Conservation (phyloP, 2,113 vertebrate species). For the Lagopus muta region DNA sequence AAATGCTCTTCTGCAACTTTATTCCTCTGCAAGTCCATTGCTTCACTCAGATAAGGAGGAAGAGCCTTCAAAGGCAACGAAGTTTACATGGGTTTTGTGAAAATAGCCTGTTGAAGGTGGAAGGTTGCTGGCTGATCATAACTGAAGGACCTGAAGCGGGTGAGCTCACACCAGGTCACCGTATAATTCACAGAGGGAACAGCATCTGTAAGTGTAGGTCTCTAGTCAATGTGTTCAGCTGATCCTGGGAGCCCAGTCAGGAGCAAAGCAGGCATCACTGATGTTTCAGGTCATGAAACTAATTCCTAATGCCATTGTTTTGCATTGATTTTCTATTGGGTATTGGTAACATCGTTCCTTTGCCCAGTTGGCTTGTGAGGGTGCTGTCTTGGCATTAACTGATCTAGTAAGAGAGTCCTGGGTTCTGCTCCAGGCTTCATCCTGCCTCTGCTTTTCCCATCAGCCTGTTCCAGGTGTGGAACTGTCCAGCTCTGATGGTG, state of each 20-base stretch:
- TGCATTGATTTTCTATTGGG: not conserved
- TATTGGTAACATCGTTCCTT: accelerated
- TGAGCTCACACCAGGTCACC: not conserved
- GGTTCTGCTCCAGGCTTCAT: not conserved
- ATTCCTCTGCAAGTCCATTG: not conserved
- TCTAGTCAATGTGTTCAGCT: accelerated
- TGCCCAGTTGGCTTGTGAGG: accelerated
- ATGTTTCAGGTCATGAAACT: not conserved
- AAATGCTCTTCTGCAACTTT: not conserved
- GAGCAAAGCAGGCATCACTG: not conserved
- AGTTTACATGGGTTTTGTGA: not conserved
- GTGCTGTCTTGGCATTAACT: not conserved
- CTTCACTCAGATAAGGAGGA: not conserved
- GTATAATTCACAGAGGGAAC: not conserved
- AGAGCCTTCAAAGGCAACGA: not conserved
- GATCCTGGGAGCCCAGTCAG: not conserved
- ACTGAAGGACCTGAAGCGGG: not conserved
- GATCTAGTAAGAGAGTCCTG: not conserved
- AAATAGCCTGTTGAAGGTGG: not conserved
- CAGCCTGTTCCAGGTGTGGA: not conserved
- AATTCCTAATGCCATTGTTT: not conserved
- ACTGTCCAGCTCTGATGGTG: accelerated
- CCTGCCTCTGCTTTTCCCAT: not conserved
- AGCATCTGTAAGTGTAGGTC: not conserved
- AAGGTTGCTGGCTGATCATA: not conserved